These are phyloP conservation scores for Acanthochromis polyacanthus DNA, from an alignment of 2,113 vertebrate genomes.

Conservation along the genomic window DNA sequence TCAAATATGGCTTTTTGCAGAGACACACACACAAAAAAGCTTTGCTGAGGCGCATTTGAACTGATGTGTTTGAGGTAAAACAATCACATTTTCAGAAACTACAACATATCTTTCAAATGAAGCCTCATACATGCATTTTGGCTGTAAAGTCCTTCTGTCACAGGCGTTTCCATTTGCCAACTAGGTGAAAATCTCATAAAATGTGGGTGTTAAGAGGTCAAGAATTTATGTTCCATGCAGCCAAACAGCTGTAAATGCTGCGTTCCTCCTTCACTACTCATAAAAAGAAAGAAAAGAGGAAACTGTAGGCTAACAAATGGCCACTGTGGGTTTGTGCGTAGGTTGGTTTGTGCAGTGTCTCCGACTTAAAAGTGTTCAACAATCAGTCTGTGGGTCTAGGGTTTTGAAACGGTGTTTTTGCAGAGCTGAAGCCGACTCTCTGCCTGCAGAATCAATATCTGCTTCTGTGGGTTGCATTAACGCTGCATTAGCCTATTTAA, in stretches of 20 bases:
- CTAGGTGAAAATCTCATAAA: too few relatives aligned
- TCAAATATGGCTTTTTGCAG: too few relatives aligned
- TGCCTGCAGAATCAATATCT: constrained; percentile 40
- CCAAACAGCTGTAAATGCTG: constrained; percentile 6
- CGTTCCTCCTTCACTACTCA: not conserved
- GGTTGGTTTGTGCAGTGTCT: constrained; percentile 30
- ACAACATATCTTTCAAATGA: too few relatives aligned
- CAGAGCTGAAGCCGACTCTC: not conserved
- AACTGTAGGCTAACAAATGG: constrained; percentile 29
- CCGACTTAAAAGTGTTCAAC: constrained; percentile 4
- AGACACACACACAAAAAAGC: too few relatives aligned
- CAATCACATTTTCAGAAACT: too few relatives aligned
- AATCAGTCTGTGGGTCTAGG: constrained; percentile 21
- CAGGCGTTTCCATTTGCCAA: too few relatives aligned
- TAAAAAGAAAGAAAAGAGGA: constrained; percentile 21
- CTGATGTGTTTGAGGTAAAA: too few relatives aligned
- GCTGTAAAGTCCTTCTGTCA: too few relatives aligned
- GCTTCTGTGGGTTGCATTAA: constrained; percentile 24
- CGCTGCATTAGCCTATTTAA: constrained; percentile 59
- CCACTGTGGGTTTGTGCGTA: constrained; percentile 25
- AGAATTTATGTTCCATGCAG: not conserved
- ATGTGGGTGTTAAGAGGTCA: too few relatives aligned
- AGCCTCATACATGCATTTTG: too few relatives aligned
- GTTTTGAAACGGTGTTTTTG: constrained; percentile 31
- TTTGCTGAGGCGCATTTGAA: too few relatives aligned